Conservation (phyloP, 2,797 vertebrate genomes). For the Cyclopterus lumpus region DNA sequence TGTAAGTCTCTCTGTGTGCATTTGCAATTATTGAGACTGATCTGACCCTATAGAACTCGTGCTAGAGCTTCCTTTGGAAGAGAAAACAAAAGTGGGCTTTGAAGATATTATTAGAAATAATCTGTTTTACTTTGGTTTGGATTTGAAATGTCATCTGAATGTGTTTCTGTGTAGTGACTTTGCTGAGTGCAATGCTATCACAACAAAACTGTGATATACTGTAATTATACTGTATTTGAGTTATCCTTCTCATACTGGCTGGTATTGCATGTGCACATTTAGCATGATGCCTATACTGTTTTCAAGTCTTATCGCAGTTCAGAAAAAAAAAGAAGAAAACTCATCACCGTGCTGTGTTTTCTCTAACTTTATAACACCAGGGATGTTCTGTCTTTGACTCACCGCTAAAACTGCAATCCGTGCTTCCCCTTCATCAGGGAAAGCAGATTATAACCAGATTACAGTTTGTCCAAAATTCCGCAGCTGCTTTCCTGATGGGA, state of each 20-base stretch:
- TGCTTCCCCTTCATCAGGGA: constrained; percentile 48
- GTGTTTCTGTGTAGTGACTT: neutral
- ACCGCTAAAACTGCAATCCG: constrained; percentile 50
- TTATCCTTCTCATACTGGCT: neutral
- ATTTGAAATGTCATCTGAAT: neutral
- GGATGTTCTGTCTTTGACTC: constrained; percentile 45
- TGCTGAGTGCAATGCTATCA: neutral
- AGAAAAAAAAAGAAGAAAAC: neutral
- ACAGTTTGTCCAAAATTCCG: constrained; percentile 52
- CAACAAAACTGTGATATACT: neutral
- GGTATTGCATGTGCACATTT: neutral
- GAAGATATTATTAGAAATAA: neutral
- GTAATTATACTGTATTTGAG: neutral
- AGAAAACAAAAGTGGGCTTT: neutral
- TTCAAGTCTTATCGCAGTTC: neutral
- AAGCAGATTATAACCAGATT: constrained; percentile 61
- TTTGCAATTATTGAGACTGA: too few relatives aligned
- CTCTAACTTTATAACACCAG: neutral
- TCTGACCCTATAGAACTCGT: too few relatives aligned
- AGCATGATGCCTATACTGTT: neutral
- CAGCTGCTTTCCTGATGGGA: constrained; percentile 28
- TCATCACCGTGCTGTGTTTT: neutral
- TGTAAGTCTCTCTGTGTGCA: too few relatives aligned
- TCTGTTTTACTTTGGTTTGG: neutral
- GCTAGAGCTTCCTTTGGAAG: neutral